Conservation (phyloP, 2,113 vertebrate species). For the Odocoileus virginianus region DNA sequence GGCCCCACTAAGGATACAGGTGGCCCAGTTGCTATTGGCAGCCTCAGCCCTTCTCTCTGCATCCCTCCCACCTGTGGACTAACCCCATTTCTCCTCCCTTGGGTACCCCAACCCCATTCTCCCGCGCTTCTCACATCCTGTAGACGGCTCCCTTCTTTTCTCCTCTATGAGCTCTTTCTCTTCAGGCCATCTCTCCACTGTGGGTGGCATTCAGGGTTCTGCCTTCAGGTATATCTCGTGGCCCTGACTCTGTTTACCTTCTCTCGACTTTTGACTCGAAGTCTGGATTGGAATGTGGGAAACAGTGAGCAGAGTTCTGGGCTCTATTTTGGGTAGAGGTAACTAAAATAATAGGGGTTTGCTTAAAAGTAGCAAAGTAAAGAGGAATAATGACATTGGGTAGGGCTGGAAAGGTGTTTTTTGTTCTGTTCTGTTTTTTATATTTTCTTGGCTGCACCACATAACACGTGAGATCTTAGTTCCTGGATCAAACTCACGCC, state of each 20-base stretch:
- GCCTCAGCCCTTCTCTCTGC: not conserved
- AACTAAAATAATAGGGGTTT: not conserved
- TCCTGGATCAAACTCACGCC: rapidly evolving
- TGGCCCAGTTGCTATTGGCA: not conserved
- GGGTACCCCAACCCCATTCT: not conserved
- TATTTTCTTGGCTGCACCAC: not conserved
- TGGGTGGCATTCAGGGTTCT: not conserved
- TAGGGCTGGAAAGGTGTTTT: not conserved
- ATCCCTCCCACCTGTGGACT: not conserved
- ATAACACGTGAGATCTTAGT: not conserved
- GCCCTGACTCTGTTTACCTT: not conserved
- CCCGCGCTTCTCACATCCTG: rapidly evolving
- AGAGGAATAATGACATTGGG: not conserved
- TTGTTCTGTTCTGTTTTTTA: not conserved
- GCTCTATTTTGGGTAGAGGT: not conserved
- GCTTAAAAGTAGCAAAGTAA: not conserved
- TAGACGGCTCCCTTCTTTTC: no score
- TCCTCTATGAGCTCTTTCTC: rapidly evolving
- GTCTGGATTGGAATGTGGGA: not conserved
- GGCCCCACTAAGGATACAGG: not conserved
- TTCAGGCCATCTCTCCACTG: not conserved
- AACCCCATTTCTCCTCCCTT: not conserved
- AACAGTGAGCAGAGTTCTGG: not conserved
- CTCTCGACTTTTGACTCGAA: not conserved
- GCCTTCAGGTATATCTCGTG: not conserved